These are phyloP conservation scores for Mareca penelope DNA, from an alignment of 2,797 vertebrate genomes.

Conservation along the genomic window DNA sequence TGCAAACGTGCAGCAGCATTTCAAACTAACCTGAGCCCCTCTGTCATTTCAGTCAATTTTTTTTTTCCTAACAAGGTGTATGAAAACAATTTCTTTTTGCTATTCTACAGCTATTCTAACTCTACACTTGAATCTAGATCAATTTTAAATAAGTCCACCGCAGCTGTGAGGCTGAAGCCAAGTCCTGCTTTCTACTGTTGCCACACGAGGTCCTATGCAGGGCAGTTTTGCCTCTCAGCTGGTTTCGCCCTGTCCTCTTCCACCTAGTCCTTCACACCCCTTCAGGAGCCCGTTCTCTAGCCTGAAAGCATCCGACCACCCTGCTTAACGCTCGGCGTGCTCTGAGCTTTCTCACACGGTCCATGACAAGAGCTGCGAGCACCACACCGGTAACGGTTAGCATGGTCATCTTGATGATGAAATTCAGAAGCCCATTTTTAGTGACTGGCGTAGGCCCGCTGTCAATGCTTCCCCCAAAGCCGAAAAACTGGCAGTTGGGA, in stretches of 20 bases:
- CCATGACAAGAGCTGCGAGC: rapidly evolving
- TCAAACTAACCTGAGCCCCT: neutral
- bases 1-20: neutral
- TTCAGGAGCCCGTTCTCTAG: neutral
- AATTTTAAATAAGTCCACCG: neutral
- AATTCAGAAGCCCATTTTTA: neutral
- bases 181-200: neutral
- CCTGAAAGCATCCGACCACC: rapidly evolving
- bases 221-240: neutral
- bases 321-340: neutral
- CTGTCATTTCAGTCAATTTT: neutral
- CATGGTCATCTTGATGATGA: rapidly evolving
- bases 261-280: neutral
- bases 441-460: neutral
- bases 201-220: neutral
- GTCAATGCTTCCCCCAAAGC: conserved; percentile 60
- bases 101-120: neutral
- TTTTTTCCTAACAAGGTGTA: neutral
- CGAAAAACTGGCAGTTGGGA: neutral
- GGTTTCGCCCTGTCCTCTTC: neutral
- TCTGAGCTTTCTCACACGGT: neutral
- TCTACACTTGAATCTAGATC: neutral
- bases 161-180: neutral
- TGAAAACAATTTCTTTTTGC: neutral
- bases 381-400: neutral